A percentile compares a stretch with the other conserved stretches of the same genome.
Evolutionary conservation across 2,113 vertebrate species (phyloP).

Genomic region (Crotalus viridis): DNA sequence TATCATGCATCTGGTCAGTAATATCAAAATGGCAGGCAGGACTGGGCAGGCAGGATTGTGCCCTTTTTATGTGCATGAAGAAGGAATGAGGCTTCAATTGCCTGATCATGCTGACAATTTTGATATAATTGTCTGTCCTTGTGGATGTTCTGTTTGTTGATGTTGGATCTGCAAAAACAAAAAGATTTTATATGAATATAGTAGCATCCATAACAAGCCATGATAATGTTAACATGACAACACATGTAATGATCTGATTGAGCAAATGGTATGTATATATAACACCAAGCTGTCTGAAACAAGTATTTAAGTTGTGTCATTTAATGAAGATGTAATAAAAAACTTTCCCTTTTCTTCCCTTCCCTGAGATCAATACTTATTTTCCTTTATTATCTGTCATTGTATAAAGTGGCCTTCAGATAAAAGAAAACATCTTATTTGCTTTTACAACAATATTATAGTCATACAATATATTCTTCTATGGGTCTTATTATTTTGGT

Average conservation of each 20-base stretch:
- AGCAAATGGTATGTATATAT: neutral
- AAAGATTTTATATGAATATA: neutral
- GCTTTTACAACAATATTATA: neutral
- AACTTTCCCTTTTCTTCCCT: no score
- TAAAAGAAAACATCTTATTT: neutral
- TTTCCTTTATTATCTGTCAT: neutral
- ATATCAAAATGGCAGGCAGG: neutral
- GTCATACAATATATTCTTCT: neutral
- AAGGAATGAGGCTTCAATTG: neutral
- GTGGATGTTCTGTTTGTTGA: neutral
- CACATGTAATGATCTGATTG: no score
- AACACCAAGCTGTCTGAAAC: neutral
- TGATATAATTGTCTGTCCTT: neutral
- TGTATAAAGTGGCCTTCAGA: neutral
- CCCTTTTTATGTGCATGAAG: neutral
- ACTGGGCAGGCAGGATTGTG: neutral
- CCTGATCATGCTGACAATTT: neutral
- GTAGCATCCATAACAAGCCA: no score
- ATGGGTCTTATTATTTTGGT: neutral
- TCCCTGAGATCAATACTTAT: neutral
- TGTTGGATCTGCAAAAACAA: neutral
- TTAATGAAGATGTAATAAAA: no score
- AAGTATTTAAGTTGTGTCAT: neutral
- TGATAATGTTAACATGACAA: neutral
- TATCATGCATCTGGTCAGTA: neutral